phyloP scores from a whole-genome alignment of 1,140 invertebrate species.

The Anagrus nilaparvatae region DNA sequence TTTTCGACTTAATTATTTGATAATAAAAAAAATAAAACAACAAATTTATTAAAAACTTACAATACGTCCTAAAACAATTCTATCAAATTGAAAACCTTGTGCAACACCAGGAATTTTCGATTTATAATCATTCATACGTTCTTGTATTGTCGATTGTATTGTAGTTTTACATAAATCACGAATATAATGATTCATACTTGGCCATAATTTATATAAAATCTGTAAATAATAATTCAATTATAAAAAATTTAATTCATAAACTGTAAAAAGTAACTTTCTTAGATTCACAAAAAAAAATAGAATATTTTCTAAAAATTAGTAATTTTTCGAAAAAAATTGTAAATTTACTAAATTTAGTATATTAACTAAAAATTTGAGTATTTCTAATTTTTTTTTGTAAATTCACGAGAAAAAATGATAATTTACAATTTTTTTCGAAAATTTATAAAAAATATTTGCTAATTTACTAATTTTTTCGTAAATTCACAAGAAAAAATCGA shows the following conservation, averaged over 20 bases:
- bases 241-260: constrained; percentile 13
- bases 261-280: constrained; percentile 1
- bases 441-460: too few species aligned
- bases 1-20: constrained; percentile 1
- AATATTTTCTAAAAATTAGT: too few species aligned
- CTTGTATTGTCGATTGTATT: constrained; percentile 73
- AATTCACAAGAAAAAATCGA: too few species aligned
- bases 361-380: too few species aligned
- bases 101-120: constrained; percentile 42
- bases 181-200: constrained; percentile 83
- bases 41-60: constrained; percentile 44
- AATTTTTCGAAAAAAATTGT: too few species aligned
- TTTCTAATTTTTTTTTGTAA: too few species aligned
- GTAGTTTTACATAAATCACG: constrained; percentile 62
- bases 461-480: too few species aligned
- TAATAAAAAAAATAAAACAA: constrained; percentile 10
- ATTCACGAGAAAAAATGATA: too few species aligned
- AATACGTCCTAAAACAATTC: constrained; percentile 85
- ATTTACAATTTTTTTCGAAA: too few species aligned
- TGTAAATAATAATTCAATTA: constrained; percentile 43
- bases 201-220: constrained; percentile 89
- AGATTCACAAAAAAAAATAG: too few species aligned
- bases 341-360: too few species aligned
- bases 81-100: constrained; percentile 79
- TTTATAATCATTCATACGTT: constrained; percentile 72